Base-by-base conservation (phyloP, 2,797 vertebrate genomes). In the Kryptopterus vitreolus region DNA sequence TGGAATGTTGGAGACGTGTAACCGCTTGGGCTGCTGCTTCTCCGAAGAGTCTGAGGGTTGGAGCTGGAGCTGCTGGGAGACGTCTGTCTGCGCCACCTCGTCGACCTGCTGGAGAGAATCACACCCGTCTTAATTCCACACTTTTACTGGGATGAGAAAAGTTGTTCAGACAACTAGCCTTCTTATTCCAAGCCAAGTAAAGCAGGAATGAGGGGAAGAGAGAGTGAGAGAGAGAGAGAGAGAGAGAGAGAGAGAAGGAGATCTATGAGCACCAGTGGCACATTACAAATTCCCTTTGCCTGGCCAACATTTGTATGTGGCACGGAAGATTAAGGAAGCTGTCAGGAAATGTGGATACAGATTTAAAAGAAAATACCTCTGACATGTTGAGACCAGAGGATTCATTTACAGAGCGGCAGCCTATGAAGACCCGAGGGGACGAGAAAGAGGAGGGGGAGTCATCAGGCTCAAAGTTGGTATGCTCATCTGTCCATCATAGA, bases 1-100 rank as follows among this genome's bases (percentile, higher is more conserved):
- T 92, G 97, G 97, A 93, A 99, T 99, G 94, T 98, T 99, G 93
- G 97, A 99, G 91, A 98, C 96, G 18, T 98, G 97, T 92, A 99
- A 94, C 92, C 97, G 87, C 89, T 98, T 99, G 90, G 97, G 97
- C 89, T 98, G 97, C 91, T 96, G 96, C 91, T 98, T 98, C 94
- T 98, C 96, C 80, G 95, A 94, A 88, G 94, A 94, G 89, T 94
- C 95, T 82, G 96, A 94, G 91, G 95, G 91, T 87, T 96, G 95
- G 87, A 94, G 93, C 90, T 95, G 95, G 80, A 94, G 91, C 89
- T 95, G 95, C 87, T 96, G 95, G 90, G 96, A 96, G 90, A 88
- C 95, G 88, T 98, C 97, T 87, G 96, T 98, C 95, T 98, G 96
- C 81, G 94, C 95, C 87, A 95, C 96, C 61, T 99, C 97, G 3